A percentile compares a stretch with the other conserved stretches of the same genome.
phyloP scores from a whole-genome alignment of 2,888 invertebrate genomes.

The Caenorhabditis doughertyi region DNA sequence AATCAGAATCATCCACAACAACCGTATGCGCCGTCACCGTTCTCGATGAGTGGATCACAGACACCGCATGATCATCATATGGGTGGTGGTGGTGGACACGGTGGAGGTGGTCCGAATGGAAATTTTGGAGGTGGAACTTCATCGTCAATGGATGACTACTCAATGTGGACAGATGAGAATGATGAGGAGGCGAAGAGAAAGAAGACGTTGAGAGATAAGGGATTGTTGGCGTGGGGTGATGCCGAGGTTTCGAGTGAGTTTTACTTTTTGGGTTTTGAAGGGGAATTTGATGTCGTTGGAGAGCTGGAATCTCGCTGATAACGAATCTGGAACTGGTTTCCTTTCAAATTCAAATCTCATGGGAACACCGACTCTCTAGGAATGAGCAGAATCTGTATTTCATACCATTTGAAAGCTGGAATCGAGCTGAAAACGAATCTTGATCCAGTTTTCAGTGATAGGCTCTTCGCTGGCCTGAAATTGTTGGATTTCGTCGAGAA shows the following conservation, averaged over 20 bases:
- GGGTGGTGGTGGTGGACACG: constrained; percentile 12
- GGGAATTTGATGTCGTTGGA: too few relatives aligned
- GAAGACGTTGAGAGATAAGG: constrained; percentile 62
- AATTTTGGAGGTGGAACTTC: constrained; percentile 16
- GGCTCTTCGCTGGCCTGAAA: too few relatives aligned
- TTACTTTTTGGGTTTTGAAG: too few relatives aligned
- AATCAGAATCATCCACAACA: constrained; percentile 28
- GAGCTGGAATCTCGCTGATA: too few relatives aligned
- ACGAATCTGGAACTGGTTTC: too few relatives aligned
- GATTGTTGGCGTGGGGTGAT: constrained; percentile 61
- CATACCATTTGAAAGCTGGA: too few relatives aligned
- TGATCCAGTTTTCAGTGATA: too few relatives aligned
- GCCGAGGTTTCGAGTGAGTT: constrained; percentile 57
- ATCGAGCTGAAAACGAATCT: too few relatives aligned
- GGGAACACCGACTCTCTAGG: too few relatives aligned
- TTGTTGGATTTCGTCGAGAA: too few relatives aligned
- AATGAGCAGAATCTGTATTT: too few relatives aligned
- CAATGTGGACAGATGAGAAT: constrained; percentile 67
- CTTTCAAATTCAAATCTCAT: too few relatives aligned
- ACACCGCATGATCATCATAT: constrained; percentile 13
- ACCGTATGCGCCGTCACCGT: constrained; percentile 42
- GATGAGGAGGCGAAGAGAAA: constrained; percentile 65
- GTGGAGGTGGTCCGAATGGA: constrained; percentile 29
- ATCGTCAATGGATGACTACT: constrained; percentile 62
- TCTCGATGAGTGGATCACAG: constrained; percentile 36